Evolutionary conservation across 2,113 vertebrate genomes (phyloP), one percentile per base, ranked within the genome.

Genomic region (Macrotis lagotis): DNA sequence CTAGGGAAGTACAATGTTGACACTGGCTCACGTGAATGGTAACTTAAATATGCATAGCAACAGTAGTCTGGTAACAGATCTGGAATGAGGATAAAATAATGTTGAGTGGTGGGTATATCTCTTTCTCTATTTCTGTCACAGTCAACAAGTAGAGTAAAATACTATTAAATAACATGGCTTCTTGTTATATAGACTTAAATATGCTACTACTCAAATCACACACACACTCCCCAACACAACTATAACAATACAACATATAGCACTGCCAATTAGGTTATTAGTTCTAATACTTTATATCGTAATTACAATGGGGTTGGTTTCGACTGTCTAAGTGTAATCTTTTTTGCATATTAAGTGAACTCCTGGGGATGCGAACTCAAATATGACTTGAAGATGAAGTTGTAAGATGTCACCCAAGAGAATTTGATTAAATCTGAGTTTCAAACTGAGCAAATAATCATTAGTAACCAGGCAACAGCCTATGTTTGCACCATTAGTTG

Each of bases 191-290:
- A 22, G n/a, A 44, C n/a, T 83, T 83, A 44, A n/a, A n/a, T n/a
- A 19, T 19, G 66, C 31, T 14, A 83, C 7, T 50, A 93, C 89
- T 55, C 93, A 50, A 91, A 55, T 37, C 49, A 51, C 90, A 74
- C 66, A 47, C 49, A n/a, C n/a, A n/a, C n/a, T n/a, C 49, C 89
- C 50, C 88, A 7, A 16, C 8, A 90, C 51, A 48, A 90, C 92
- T 11, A 2, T 22, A 49, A 59, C 31, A 44, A n/a, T 6, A 50
- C 0, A 44, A n/a, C 7, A 0, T 91, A 88, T 50, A 51, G 74
- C 49, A 28, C 28, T 1, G 0, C 53, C 16, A 55, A 24, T 14
- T 22, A 9, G 93, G 12, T 28, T 1, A 25, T 74, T 0, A 0
- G 11, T 12, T 50, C 94, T 50, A 14, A 0, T 51, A 88, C 52